Evolutionary conservation across 2,888 invertebrate species (phyloP), one percentile per base, ranked within the genome.

Genomic region (Lissonota sp.): DNA sequence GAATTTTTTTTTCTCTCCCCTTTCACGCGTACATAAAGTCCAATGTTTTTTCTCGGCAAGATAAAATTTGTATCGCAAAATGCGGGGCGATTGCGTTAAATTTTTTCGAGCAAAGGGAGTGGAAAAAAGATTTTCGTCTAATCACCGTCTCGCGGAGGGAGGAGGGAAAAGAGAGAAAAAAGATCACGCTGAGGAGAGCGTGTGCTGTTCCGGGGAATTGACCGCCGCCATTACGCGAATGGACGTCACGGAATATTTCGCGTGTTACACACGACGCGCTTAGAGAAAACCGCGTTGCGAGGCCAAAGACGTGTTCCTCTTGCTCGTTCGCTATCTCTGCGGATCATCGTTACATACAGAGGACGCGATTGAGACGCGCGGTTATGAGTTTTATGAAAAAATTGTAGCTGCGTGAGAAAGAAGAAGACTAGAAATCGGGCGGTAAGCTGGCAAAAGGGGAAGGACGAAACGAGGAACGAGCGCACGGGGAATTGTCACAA

Each of bases 191-290:
- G 85, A 85, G 86, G 3, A 26, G 86, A 86, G 86, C 86, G 86
- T 86, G 26, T 26, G 86, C 88, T 79, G 86, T 90, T 90, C 87
- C 84, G 78, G 84, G 26, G 90, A 90, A 90, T 88, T 85, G 84
- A 85, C 86, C 86, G 89, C 90, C 89, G 90, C 90, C 90, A 90
- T 90, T 90, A 88, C 87, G 84, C 81, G 83, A 85, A 80, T 71
- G 85, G 77, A 87, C 85, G 87, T 88, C 86, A 88, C 85, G 84
- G 83, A 87, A 84, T 80, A 82, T 85, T 87, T 86, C 83, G 84
- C 82, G 80, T 85, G 84, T 75, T 72, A 66, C 77, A 74, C 77
- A 79, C 63, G 77, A 84, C 81, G 80, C 84, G 75, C 72, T 78
- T 70, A 76, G 42, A 70, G 58, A 82, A 81, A 80, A 80, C 82